Percentiles rank a stretch among this genome's conserved stretches.
phyloP scores from a whole-genome alignment of 1,140 invertebrate species.

The Drosophila bifasciata region DNA sequence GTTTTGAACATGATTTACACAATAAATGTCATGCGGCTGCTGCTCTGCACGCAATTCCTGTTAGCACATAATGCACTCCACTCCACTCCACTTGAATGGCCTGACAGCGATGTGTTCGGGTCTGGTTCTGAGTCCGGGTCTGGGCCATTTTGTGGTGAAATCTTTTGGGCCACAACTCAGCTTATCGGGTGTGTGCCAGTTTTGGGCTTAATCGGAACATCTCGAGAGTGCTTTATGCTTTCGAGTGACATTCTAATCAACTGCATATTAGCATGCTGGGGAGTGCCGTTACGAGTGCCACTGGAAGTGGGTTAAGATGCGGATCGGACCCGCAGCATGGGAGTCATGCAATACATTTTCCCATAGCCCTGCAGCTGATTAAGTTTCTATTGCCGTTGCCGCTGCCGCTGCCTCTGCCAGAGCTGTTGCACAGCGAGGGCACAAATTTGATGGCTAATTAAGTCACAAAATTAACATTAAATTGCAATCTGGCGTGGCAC shows the following conservation, averaged over 20 bases:
- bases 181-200: conserved; percentile 62
- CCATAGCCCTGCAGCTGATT: conserved; percentile 59
- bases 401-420: background rate
- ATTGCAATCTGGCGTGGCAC: conserved; percentile 69
- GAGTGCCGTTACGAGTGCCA: conserved; percentile 22
- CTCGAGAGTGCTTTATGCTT: conserved; percentile 36
- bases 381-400: conserved; percentile 41
- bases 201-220: conserved; percentile 37
- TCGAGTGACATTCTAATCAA: conserved; percentile 80
- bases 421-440: conserved; percentile 12
- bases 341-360: conserved; percentile 36
- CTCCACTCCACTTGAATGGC: conserved; percentile 13
- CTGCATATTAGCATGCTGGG: conserved; percentile 73
- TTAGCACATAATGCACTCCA: conserved; percentile 57
- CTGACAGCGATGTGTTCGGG: conserved; percentile 32
- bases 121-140: background rate
- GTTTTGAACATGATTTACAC: conserved; percentile 51
- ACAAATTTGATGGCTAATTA: conserved; percentile 77
- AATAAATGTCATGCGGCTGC: conserved; percentile 46
- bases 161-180: conserved; percentile 33
- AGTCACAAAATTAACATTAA: conserved; percentile 78
- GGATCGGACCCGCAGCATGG: background rate
- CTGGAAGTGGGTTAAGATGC: conserved; percentile 44
- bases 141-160: conserved; percentile 44
- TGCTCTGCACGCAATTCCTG: conserved; percentile 48